Percentiles rank a stretch among this genome's conserved stretches.
Conservation (phyloP, 64 coral and sea anemone species). For the Montipora sp. region DNA sequence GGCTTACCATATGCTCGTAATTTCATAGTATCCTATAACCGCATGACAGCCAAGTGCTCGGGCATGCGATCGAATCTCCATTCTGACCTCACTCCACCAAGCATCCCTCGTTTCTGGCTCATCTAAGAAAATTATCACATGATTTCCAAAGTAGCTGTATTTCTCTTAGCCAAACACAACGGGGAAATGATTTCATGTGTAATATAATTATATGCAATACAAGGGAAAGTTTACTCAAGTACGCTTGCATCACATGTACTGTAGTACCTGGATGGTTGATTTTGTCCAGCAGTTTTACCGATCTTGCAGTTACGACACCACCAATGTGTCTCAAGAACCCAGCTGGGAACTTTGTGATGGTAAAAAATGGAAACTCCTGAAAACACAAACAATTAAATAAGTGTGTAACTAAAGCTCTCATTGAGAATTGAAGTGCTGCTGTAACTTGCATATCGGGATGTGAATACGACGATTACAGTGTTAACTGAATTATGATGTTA, state of each 20-base stretch:
- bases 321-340: slow-evolving; percentile 84
- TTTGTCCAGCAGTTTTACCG: slow-evolving; percentile 91
- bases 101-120: slow-evolving; percentile 98
- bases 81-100: slow-evolving; percentile 98
- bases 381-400: background rate
- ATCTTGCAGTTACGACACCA: slow-evolving; percentile 95
- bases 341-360: slow-evolving; percentile 81
- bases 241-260: no score
- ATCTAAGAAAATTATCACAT: slow-evolving; percentile 35
- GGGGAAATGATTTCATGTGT: no score
- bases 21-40: slow-evolving; percentile 95
- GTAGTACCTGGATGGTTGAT: slow-evolving; percentile 93
- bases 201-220: no score
- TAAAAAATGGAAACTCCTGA: slow-evolving; percentile 99
- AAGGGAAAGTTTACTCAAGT: no score
- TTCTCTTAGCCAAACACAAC: no score
- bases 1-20: slow-evolving; percentile 90
- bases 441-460: no score
- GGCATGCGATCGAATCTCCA: slow-evolving; percentile 92
- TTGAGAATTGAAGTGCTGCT: no score
- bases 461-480: no score
- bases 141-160: no score
- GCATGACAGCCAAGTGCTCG: slow-evolving; percentile 95
- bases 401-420: no score
- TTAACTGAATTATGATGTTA: no score